Conservation (phyloP, 2,797 vertebrate species). For the Gallinago solitaria region DNA sequence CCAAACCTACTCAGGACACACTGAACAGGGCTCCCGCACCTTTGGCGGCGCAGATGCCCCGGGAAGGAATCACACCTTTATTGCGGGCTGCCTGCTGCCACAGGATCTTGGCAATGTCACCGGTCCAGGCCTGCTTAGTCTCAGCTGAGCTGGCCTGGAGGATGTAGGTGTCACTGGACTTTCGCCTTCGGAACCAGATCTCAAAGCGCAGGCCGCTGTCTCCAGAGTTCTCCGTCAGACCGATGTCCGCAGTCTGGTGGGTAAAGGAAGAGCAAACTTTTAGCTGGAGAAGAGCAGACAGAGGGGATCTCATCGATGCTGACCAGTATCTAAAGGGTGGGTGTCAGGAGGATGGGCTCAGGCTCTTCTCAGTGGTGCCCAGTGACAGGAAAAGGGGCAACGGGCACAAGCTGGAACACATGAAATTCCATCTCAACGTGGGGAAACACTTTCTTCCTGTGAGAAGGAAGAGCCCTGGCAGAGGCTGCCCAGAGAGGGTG, state of each 20-base stretch:
- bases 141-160: constrained; percentile 85
- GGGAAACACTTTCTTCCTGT: too few relatives aligned
- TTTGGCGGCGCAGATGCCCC: constrained; percentile 20
- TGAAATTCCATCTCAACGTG: too few relatives aligned
- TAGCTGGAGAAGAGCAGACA: too few relatives aligned
- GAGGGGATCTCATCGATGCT: too few relatives aligned
- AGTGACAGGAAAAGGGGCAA: too few relatives aligned
- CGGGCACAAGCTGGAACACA: too few relatives aligned
- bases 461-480: too few relatives aligned
- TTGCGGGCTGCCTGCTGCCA: constrained; percentile 94
- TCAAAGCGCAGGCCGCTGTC: constrained; percentile 89
- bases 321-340: too few relatives aligned
- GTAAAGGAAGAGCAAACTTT: not conserved
- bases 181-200: constrained; percentile 95
- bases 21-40: constrained; percentile 7
- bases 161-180: constrained; percentile 88
- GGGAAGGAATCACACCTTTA: constrained; percentile 83
- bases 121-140: constrained; percentile 89
- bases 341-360: too few relatives aligned
- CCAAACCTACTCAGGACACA: constrained; percentile 46
- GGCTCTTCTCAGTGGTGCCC: too few relatives aligned
- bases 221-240: constrained; percentile 90
- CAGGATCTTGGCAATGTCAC: constrained; percentile 88
- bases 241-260: constrained; percentile 91
- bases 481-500: too few relatives aligned